phyloP scores from a whole-genome alignment of 2,113 vertebrate genomes.

The Pteronura brasiliensis region DNA sequence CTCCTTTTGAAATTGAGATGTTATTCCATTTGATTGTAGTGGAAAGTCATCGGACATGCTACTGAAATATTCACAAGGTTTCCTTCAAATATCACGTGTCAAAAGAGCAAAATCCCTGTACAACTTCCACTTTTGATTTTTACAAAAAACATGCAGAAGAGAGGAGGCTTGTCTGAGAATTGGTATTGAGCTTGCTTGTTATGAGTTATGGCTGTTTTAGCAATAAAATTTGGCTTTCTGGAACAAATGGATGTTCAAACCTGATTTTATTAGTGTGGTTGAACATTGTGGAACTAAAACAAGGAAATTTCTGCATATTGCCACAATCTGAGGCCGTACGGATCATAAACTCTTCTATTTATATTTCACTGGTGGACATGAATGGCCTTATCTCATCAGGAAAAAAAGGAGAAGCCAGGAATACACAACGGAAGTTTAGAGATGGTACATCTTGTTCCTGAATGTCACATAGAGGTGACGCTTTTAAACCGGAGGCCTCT shows the following conservation, averaged over 20 bases:
- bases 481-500: constrained; percentile 78
- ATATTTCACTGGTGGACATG: constrained; percentile 74
- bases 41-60: constrained; percentile 65
- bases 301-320: constrained; percentile 80
- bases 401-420: constrained; percentile 56
- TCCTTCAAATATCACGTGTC: constrained; percentile 52
- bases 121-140: constrained; percentile 27
- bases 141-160: constrained; percentile 60
- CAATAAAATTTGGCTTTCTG: constrained; percentile 79
- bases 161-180: constrained; percentile 63
- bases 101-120: constrained; percentile 58
- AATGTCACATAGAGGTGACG: constrained; percentile 84
- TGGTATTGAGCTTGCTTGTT: constrained; percentile 73
- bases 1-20: constrained; percentile 48
- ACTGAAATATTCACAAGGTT: constrained; percentile 72
- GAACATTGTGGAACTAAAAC: constrained; percentile 79
- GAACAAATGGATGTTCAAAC: constrained; percentile 79
- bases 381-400: constrained; percentile 76
- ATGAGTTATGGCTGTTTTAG: constrained; percentile 79
- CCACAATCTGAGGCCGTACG: constrained; percentile 74
- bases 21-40: constrained; percentile 70
- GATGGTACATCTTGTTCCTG: constrained; percentile 75
- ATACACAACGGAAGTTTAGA: constrained; percentile 76
- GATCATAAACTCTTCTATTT: constrained; percentile 80
- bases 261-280: constrained; percentile 80